phyloP scores from a whole-genome alignment of 92 coral and sea anemone species.

The Parazoanthus atlanticus region DNA sequence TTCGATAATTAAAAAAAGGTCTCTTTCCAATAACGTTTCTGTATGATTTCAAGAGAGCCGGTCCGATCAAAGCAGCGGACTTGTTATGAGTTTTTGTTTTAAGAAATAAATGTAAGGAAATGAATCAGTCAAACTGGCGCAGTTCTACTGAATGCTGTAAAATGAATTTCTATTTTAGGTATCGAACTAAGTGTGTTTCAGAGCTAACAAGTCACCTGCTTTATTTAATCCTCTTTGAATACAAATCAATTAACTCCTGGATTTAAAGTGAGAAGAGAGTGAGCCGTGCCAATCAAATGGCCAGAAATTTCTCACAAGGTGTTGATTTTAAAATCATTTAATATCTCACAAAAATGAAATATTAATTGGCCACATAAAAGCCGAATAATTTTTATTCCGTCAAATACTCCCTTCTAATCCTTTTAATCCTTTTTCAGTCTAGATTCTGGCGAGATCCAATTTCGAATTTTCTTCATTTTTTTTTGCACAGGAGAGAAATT shows the following conservation, averaged over 20 bases:
- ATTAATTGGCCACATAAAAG: constrained; percentile 5
- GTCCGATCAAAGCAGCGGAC: background rate
- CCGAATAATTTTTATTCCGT: background rate
- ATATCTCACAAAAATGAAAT: background rate
- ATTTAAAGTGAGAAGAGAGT: background rate
- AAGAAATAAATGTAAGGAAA: background rate
- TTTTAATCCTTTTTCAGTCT: background rate
- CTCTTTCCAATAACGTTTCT: background rate
- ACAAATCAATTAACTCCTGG: background rate
- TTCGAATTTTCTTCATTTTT: background rate
- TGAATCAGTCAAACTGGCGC: background rate
- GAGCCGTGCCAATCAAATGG: background rate
- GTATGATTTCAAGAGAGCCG: background rate
- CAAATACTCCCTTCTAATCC: background rate
- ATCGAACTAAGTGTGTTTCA: background rate
- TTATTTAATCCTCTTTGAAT: background rate
- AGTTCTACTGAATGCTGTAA: background rate
- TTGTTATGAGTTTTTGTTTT: background rate
- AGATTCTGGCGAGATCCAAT: background rate
- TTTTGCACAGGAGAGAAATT: background rate
- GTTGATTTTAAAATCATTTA: constrained; percentile 3
- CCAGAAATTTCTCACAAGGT: background rate
- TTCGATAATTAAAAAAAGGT: background rate
- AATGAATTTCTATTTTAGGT: background rate
- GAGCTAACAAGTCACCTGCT: background rate